Base-by-base conservation (phyloP, 2,797 vertebrate genomes). In the Ateles fusciceps region DNA sequence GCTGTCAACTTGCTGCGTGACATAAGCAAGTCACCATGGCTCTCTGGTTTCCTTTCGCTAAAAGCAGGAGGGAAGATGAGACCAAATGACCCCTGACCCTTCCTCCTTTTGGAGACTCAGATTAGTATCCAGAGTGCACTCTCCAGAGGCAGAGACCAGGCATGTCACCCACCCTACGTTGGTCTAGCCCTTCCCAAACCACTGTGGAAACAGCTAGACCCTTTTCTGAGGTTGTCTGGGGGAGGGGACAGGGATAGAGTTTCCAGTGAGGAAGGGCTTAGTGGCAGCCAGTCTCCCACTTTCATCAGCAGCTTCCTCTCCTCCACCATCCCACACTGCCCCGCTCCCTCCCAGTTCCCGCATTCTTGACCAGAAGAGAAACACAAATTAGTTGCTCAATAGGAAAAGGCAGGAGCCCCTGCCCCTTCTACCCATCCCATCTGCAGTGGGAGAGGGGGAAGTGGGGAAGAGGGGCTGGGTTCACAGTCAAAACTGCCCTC, bases 301-400 rank as follows among this genome's bases (percentile, higher is more conserved):
- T 33, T 76, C 30, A 21, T 61, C 80, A 85, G 74, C n/a, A 76
- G 85, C 93, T 96, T 98, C 97, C 94, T 94, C 94, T 86, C 71
- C 17, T 48, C 39, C 68, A 76, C 48, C 46, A 76, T 39, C 81
- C 48, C 36, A 59, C 42, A 4, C 30, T 59, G 7, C 8, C 39
- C 72, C 7, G 9, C 71, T 76, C 75, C 44, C 46, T 79, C 55
- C 39, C 4, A 2, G 50, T 96, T 92, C 55, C 71, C 94, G 76
- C 75, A 79, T 61, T 79, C 39, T 95, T 76, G 93, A 61, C 89
- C 84, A 46, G 95, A 95, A 95, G 75, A 97, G 93, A 97, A 97
- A 97, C 79, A 94, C 83, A 93, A 86, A 94, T 72, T 17, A 84
- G 48, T 95, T 94, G 85, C 50, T 91, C 86, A 86, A 33, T n/a